Conservation (phyloP, 2,888 invertebrate genomes). For the Neocrepidodera transversa region DNA sequence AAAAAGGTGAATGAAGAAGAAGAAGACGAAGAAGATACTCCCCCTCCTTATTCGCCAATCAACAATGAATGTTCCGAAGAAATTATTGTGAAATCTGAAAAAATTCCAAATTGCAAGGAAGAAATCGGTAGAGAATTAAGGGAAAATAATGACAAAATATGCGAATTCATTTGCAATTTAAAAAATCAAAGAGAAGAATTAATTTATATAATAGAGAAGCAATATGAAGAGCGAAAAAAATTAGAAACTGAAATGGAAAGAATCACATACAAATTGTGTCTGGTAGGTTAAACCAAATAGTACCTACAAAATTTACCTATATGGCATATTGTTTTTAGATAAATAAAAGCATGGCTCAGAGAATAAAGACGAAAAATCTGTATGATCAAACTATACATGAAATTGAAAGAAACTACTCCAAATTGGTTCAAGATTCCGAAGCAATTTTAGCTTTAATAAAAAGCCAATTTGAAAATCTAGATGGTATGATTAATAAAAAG, state of each 20-base stretch:
- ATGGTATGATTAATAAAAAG: slow-evolving; percentile 54
- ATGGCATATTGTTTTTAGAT: slow-evolving; percentile 41
- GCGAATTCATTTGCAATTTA: slow-evolving; percentile 48
- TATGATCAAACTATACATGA: slow-evolving; percentile 53
- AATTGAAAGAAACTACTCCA: slow-evolving; percentile 49
- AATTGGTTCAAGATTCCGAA: slow-evolving; percentile 49
- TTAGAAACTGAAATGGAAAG: slow-evolving; percentile 52
- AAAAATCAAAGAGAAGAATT: slow-evolving; percentile 52
- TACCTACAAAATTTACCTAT: too few species aligned
- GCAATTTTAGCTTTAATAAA: slow-evolving; percentile 45
- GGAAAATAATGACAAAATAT: slow-evolving; percentile 51
- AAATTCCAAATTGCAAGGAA: slow-evolving; percentile 2
- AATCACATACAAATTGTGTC: slow-evolving; percentile 52
- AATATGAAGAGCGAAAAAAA: slow-evolving; percentile 50
- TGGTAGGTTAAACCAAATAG: too few species aligned
- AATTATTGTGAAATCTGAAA: too few species aligned
- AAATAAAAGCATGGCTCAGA: slow-evolving; percentile 51
- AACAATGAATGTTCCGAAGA: too few species aligned
- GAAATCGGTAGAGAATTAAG: slow-evolving; percentile 43
- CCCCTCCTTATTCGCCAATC: too few species aligned
- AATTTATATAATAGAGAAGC: slow-evolving; percentile 49
- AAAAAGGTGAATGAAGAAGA: too few species aligned
- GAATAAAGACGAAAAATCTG: slow-evolving; percentile 47
- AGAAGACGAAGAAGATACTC: too few species aligned
- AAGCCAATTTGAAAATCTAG: slow-evolving; percentile 47